Base-by-base conservation (phyloP, 2,888 invertebrate species). In the Clusia tigrina region DNA sequence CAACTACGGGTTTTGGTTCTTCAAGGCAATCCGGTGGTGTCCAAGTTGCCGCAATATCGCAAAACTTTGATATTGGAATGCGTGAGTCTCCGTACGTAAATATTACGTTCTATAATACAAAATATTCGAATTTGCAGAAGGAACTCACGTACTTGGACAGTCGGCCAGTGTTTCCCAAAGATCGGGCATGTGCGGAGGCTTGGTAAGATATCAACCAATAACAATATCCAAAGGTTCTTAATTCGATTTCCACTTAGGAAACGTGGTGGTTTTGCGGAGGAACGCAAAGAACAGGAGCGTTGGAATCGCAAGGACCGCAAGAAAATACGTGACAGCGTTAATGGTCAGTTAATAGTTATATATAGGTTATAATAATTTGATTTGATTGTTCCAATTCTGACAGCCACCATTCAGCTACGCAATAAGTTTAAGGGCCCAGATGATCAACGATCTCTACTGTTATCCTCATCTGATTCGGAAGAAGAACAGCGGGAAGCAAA, bases 141-240 rank as follows among this genome's bases (percentile, higher is more conserved):
- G 86, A 91, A 68, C 85, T 98, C 15, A 88, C 90, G 12, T 95
- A 96, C 79, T 85, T 98, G 72, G 97, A 98, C 83, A 94, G 94
- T 76, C 85, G 95, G 20, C 97, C 98, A 0, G 91, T 97, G 18
- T 96, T 95, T 83, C 91, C 93, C 0, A 87, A 91, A 57, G 98
- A 98, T 79, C 87, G 97, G 64, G 94, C 94, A 1, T 96, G 95
- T 80, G 94, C 94, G 0, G 93, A 93, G 83, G 96, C 97, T n/a
- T 98, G 97, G 96, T 92, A 88, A 77, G 84, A 42, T 12, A 24
- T n/a, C n/a, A n/a, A n/a, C 6, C 23, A 42, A 15, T 12, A 24
- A 51, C 0, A 37, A 15, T 23, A 52, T 32, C 20, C 1, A 10
- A 55, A 46, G 38, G 10, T 23, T 0, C 2, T 23, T 37, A 24